Conservation (phyloP, 2,113 vertebrate species). For the Periophthalmodon schlosseri region DNA sequence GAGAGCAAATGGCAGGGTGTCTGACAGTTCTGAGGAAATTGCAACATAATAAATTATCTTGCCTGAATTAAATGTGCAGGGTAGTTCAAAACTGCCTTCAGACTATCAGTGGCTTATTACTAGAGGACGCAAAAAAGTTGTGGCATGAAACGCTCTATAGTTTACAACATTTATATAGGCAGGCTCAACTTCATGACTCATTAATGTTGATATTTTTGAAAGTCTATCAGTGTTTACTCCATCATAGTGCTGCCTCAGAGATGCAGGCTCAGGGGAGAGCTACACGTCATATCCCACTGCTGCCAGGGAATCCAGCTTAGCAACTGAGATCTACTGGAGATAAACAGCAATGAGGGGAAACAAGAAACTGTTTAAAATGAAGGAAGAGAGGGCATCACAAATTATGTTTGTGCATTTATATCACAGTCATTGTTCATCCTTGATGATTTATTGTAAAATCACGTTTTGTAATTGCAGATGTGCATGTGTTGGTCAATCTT, state of each 20-base stretch:
- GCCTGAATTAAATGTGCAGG: slow-evolving; percentile 54
- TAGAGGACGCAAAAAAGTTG: not conserved
- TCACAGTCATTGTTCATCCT: not conserved
- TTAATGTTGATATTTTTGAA: not conserved
- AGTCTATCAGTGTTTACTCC: slow-evolving; percentile 5
- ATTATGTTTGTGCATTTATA: not conserved
- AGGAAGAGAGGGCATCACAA: not conserved
- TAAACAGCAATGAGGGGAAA: slow-evolving; percentile 48
- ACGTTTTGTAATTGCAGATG: not conserved
- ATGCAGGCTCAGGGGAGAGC: slow-evolving; percentile 59
- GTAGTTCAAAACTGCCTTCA: not conserved
- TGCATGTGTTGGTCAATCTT: not conserved
- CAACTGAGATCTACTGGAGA: slow-evolving; percentile 47
- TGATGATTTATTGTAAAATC: not conserved
- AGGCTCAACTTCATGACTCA: not conserved
- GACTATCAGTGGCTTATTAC: not conserved
- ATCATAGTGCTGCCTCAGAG: slow-evolving; percentile 29
- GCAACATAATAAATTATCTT: slow-evolving; percentile 59
- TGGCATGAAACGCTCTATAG: not conserved
- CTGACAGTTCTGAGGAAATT: slow-evolving; percentile 77
- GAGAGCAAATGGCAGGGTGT: slow-evolving; percentile 79
- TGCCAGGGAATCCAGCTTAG: slow-evolving; percentile 56
- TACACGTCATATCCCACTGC: slow-evolving; percentile 55
- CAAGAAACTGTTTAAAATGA: slow-evolving; percentile 13
- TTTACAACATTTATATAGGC: not conserved